Evolutionary conservation across 23 tunicate species (phyloP), one percentile per base, ranked within the genome.

Genomic region (Clavelina lepadiformis): DNA sequence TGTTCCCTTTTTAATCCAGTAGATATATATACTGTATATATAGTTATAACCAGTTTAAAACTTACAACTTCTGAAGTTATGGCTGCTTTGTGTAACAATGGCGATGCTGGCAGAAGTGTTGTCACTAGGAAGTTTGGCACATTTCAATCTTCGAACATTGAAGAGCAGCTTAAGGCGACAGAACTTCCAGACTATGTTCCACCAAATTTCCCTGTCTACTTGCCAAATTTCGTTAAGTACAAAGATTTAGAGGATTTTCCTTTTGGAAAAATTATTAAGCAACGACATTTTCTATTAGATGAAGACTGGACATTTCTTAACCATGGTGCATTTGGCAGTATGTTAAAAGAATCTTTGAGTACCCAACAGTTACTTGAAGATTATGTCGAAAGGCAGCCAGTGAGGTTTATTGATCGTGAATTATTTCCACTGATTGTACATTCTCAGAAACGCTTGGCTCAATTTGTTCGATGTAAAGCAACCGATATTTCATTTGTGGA

Each of bases 241-340:
- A 25, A 27, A 5, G 18, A 23, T 5, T 19, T 15, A 3, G 32
- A 28, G 1, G 28, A 33, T 28, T 7, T 26, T 31, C 1, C 55
- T 28, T 80, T 80, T 74, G 96, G 96, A 13, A 33, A 44, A 5
- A 21, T 33, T 3, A 60, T 73, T 26, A 79, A 73, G 38, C 22
- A 51, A 58, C 74, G 57, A 32, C 93, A 85, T 29, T 85, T 85
- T 38, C 53, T 51, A 5, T 24, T 76, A 7, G 60, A 47, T 34
- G 18, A 62, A 54, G 58, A 30, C 31, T 80, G 63, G 30, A 74
- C 65, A 28, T 88, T 88, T 58, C 47, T 88, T 23, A 88, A 88
- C 52, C 96, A 88, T 73, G 96, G 96, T n/a, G 96, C 96, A 1
- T 88, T 88, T 61, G 96, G 96, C 33, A 62, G 54, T 34, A 73